These are phyloP conservation scores for Siniperca undulata DNA, from an alignment of 2,797 vertebrate species.

Conservation along the genomic window DNA sequence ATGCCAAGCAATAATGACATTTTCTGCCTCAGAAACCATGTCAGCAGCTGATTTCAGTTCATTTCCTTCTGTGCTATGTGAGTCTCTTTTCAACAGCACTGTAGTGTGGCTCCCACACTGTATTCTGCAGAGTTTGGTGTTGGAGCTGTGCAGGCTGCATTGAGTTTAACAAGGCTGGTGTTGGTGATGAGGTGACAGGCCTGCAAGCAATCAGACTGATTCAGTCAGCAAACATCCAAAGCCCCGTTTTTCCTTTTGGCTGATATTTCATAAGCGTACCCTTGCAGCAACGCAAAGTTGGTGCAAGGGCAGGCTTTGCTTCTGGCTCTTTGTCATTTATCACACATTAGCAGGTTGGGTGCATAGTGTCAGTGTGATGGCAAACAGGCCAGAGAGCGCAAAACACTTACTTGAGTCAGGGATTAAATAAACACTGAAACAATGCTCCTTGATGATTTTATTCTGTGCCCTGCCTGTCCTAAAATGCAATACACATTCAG, in stretches of 20 bases:
- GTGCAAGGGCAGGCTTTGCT: slow-evolving; percentile 61
- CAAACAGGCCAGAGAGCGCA: slow-evolving; percentile 43
- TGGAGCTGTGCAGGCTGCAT: slow-evolving; percentile 24
- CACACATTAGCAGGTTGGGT: slow-evolving; percentile 64
- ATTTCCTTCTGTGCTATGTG: slow-evolving; percentile 2
- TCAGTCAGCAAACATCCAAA: slow-evolving; percentile 70
- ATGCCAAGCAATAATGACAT: slow-evolving; percentile 44
- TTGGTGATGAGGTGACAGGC: slow-evolving; percentile 69
- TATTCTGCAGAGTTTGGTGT: slow-evolving; percentile 5
- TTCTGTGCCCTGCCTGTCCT: not conserved
- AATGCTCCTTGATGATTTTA: not conserved
- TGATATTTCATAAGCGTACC: slow-evolving; percentile 52
- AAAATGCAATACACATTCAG: not conserved
- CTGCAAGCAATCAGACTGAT: slow-evolving; percentile 63
- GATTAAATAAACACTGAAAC: slow-evolving; percentile 22
- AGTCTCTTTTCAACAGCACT: slow-evolving; percentile 16
- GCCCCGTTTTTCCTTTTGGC: slow-evolving; percentile 39
- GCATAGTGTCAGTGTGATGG: slow-evolving; percentile 45
- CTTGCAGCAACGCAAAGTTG: slow-evolving; percentile 38
- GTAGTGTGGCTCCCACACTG: not conserved
- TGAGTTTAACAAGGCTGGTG: slow-evolving; percentile 55
- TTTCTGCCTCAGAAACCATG: slow-evolving; percentile 63
- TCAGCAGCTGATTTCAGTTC: slow-evolving; percentile 62
- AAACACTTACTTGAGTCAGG: slow-evolving; percentile 32
- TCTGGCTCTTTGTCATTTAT: slow-evolving; percentile 70